A percentile compares a stretch with the other conserved stretches of the same genome.
These are phyloP conservation scores for Pinctada fucata DNA, from an alignment of 2,888 invertebrate species.

Conservation along the genomic window DNA sequence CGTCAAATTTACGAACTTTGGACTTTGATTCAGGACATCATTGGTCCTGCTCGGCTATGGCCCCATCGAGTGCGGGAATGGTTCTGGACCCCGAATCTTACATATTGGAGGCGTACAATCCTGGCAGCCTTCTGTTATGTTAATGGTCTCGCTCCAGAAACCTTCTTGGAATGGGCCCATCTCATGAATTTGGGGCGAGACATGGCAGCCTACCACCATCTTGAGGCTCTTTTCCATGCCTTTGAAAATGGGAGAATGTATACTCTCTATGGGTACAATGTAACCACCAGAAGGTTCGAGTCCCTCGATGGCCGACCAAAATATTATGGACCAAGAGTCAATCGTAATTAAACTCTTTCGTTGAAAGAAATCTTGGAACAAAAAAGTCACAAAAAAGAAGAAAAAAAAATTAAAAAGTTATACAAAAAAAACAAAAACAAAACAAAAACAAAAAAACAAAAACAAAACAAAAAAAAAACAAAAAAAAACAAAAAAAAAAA, in stretches of 20 bases:
- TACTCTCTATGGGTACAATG: background rate
- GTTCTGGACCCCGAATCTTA: conserved; percentile 10
- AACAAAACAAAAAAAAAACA: too few relatives aligned
- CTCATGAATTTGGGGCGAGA: background rate
- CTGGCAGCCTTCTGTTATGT: background rate
- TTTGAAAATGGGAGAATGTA: conserved; percentile 6
- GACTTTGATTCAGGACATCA: conserved; percentile 12
- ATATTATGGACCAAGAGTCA: too few relatives aligned
- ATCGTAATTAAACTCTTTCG: too few relatives aligned
- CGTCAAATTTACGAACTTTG: too few relatives aligned
- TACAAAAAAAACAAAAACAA: too few relatives aligned
- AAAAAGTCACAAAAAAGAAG: too few relatives aligned
- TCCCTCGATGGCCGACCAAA: conserved; percentile 3
- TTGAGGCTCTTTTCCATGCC: background rate
- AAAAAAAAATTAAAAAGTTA: too few relatives aligned
- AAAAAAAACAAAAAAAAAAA: too few relatives aligned
- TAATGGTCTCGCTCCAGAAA: conserved; percentile 5
- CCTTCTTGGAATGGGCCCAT: background rate
- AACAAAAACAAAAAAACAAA: too few relatives aligned
- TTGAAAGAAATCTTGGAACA: too few relatives aligned
- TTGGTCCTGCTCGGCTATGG: conserved; percentile 14
- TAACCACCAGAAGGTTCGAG: background rate
- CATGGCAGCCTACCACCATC: background rate
- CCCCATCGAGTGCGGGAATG: background rate
- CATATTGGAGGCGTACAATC: conserved; percentile 5